Conservation (phyloP, 2,888 invertebrate genomes). For the Melangyna quadrimaculata region DNA sequence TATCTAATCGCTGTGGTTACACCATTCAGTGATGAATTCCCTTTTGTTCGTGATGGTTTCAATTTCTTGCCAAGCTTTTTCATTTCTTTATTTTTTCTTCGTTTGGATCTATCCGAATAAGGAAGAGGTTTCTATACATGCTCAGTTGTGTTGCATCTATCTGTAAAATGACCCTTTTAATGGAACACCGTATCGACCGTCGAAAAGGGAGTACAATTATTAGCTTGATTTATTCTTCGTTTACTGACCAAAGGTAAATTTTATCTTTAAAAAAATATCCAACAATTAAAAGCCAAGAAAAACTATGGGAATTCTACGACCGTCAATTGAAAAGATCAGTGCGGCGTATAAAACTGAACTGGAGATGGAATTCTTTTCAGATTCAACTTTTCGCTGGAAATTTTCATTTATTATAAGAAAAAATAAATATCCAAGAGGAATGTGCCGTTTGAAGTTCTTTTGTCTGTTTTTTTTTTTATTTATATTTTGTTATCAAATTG, state of each 20-base stretch:
- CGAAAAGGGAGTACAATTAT: not conserved
- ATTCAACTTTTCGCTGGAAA: conserved; percentile 33
- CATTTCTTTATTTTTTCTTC: conserved; percentile 8
- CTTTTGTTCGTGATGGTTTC: conserved; percentile 27
- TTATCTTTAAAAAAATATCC: not conserved
- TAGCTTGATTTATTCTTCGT: not conserved
- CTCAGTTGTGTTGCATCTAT: not conserved
- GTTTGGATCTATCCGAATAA: not conserved
- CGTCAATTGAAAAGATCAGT: conserved; percentile 59
- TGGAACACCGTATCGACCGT: not conserved
- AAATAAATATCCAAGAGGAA: not conserved
- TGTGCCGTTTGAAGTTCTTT: conserved; percentile 12
- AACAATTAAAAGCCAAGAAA: conserved; percentile 1
- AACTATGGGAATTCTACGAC: not conserved
- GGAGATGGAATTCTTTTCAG: conserved; percentile 38
- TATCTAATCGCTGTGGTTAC: conserved; percentile 12
- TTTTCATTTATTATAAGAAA: not conserved
- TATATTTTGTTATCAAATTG: conserved; percentile 62
- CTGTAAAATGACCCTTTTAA: conserved; percentile 4
- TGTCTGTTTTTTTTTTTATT: conserved; percentile 40
- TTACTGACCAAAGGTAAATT: not conserved
- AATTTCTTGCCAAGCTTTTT: conserved; percentile 49
- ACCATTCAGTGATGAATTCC: not conserved
- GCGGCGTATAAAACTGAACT: conserved; percentile 54
- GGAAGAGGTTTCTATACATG: not conserved